A percentile compares a stretch with the other conserved stretches of the same genome.
phyloP scores from a whole-genome alignment of 1,140 invertebrate genomes.

The Drosophila nigrodunni region DNA sequence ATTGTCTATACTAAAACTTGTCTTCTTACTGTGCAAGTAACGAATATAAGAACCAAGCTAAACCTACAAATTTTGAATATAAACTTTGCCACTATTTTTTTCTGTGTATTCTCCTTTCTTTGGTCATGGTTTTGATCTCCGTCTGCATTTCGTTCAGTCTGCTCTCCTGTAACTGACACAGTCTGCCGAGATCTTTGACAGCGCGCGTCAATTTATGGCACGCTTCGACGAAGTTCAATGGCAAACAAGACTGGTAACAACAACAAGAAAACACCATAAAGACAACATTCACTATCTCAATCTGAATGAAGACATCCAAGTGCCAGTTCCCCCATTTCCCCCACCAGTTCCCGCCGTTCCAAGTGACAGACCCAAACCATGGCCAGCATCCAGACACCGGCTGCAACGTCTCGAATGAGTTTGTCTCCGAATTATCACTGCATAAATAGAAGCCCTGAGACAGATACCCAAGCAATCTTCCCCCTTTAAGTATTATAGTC shows the following conservation, averaged over 20 bases:
- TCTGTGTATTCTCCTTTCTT: not conserved
- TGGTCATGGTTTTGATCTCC: conserved; percentile 34
- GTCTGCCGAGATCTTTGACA: conserved; percentile 43
- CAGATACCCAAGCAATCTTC: conserved; percentile 2
- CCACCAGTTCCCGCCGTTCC: not conserved
- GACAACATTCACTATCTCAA: conserved; percentile 11
- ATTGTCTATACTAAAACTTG: no score
- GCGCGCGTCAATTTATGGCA: conserved; percentile 78
- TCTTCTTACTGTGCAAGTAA: no score
- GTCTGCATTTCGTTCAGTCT: not conserved
- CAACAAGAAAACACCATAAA: conserved; percentile 7
- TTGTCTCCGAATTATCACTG: conserved; percentile 75
- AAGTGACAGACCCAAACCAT: not conserved
- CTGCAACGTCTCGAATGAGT: conserved; percentile 37
- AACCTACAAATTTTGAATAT: no score
- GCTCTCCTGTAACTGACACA: conserved; percentile 4
- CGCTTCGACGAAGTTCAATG: conserved; percentile 81
- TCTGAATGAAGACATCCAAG: conserved; percentile 66
- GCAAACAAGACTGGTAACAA: conserved; percentile 45
- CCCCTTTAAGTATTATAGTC: conserved; percentile 15
- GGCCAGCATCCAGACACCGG: conserved; percentile 20
- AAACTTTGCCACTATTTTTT: not conserved
- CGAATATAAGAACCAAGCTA: no score
- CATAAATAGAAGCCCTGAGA: conserved; percentile 64
- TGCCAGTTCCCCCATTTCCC: not conserved